A percentile compares a stretch with the other conserved stretches of the same genome.
Conservation (phyloP, 2,113 vertebrate species). For the Scomber scombrus region DNA sequence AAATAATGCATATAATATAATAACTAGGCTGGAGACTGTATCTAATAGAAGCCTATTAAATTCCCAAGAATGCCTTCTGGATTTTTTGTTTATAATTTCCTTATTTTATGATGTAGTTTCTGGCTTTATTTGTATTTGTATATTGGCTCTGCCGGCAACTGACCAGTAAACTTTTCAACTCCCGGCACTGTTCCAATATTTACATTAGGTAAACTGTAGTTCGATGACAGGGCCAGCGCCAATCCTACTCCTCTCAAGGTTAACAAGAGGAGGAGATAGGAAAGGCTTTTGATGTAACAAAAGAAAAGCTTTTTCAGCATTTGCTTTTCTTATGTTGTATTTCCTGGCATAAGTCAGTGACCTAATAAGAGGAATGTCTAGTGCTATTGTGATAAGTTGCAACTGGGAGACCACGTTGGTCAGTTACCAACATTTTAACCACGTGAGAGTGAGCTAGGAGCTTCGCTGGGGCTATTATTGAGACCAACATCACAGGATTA, state of each 20-base stretch:
- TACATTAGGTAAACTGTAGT: constrained; percentile 14
- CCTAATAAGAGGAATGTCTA: constrained; percentile 2
- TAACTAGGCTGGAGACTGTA: not conserved
- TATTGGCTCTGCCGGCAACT: constrained; percentile 18
- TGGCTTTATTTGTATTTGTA: constrained; percentile 24
- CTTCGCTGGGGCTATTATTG: constrained; percentile 8
- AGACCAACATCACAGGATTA: constrained; percentile 12
- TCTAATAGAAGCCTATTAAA: not conserved
- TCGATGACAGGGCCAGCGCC: constrained; percentile 4
- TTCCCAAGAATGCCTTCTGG: constrained; percentile 3
- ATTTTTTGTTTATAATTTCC: not conserved
- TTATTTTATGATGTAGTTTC: constrained; percentile 23
- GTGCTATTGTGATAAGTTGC: constrained; percentile 13
- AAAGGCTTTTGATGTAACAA: not conserved
- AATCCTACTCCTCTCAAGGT: constrained; percentile 3
- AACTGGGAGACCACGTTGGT: not conserved
- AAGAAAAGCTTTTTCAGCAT: not conserved
- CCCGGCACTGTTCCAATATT: constrained; percentile 39
- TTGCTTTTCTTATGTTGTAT: not conserved
- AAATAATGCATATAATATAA: not conserved
- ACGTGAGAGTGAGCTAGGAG: constrained; percentile 26
- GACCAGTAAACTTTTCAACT: constrained; percentile 5
- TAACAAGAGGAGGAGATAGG: not conserved
- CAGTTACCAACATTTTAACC: constrained; percentile 40
- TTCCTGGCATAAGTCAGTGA: constrained; percentile 19